A percentile compares a stretch with the other conserved stretches of the same genome.
Evolutionary conservation across 2,113 vertebrate genomes (phyloP).

Genomic region (Scortum barcoo): DNA sequence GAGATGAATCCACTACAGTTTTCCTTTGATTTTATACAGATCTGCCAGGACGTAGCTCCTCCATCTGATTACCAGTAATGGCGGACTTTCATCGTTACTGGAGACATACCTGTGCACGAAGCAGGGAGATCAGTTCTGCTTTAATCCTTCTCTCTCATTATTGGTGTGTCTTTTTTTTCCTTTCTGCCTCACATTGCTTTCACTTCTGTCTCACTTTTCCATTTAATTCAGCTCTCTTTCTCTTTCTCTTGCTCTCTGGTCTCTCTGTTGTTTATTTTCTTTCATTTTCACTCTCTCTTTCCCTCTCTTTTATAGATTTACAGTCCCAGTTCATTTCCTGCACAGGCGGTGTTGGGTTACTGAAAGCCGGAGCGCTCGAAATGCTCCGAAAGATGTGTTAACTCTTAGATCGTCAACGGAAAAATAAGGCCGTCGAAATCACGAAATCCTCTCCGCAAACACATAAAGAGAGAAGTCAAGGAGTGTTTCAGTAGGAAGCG

Average conservation of each 20-base stretch:
- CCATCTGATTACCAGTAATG: background rate
- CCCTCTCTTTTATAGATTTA: background rate
- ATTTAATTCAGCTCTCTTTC: background rate
- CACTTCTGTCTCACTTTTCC: background rate
- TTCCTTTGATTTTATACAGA: background rate
- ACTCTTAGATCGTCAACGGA: background rate
- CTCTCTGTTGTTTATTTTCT: background rate
- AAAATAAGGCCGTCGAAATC: background rate
- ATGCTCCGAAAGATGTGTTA: background rate
- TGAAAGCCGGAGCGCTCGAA: background rate
- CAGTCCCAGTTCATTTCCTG: background rate
- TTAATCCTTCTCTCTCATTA: background rate
- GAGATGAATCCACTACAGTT: background rate
- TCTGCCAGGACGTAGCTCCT: background rate
- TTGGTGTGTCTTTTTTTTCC: background rate
- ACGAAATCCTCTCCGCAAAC: too few species aligned
- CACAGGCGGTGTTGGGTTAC: background rate
- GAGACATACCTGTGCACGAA: background rate
- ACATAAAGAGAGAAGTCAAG: background rate
- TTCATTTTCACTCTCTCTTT: background rate
- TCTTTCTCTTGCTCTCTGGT: background rate
- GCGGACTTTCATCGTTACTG: background rate
- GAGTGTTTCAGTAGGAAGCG: background rate
- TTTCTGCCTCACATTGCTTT: background rate
- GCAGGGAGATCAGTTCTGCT: background rate